Conservation (phyloP, 2,888 invertebrate genomes). For the Drosophila pegasa region DNA sequence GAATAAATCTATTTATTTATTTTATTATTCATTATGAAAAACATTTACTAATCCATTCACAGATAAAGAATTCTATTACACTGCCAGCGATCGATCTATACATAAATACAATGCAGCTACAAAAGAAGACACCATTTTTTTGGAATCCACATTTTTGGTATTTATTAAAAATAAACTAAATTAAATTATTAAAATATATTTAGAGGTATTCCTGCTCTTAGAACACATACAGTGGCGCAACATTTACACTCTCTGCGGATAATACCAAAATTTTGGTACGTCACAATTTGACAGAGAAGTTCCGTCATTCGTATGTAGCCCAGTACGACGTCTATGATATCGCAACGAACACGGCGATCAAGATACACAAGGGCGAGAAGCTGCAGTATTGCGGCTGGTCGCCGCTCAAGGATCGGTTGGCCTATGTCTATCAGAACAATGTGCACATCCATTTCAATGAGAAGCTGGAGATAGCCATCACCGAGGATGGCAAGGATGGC, state of each 20-base stretch:
- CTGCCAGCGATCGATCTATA: constrained; percentile 74
- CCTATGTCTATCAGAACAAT: constrained; percentile 89
- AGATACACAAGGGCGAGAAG: constrained; percentile 86
- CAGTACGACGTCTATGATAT: constrained; percentile 88
- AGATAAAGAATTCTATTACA: constrained; percentile 87
- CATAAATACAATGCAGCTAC: constrained; percentile 85
- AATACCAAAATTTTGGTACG: constrained; percentile 81
- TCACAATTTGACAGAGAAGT: constrained; percentile 83
- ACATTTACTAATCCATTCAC: constrained; percentile 52
- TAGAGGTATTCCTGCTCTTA: constrained; percentile 36
- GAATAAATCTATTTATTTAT: not conserved
- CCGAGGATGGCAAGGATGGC: constrained; percentile 87
- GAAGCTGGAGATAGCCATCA: constrained; percentile 85
- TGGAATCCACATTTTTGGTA: constrained; percentile 76
- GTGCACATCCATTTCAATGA: constrained; percentile 85
- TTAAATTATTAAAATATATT: not conserved
- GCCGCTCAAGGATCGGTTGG: constrained; percentile 86
- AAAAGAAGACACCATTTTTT: constrained; percentile 57
- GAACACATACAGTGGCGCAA: constrained; percentile 80
- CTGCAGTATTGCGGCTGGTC: constrained; percentile 89
- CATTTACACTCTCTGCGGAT: constrained; percentile 83
- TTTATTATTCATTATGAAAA: not conserved
- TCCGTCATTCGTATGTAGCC: constrained; percentile 88
- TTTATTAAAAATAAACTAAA: rapidly evolving
- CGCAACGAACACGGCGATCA: constrained; percentile 74